Base-by-base conservation (phyloP, 37 sponge, comb jelly and placozoan species). In the Dysidea cf. avara region DNA sequence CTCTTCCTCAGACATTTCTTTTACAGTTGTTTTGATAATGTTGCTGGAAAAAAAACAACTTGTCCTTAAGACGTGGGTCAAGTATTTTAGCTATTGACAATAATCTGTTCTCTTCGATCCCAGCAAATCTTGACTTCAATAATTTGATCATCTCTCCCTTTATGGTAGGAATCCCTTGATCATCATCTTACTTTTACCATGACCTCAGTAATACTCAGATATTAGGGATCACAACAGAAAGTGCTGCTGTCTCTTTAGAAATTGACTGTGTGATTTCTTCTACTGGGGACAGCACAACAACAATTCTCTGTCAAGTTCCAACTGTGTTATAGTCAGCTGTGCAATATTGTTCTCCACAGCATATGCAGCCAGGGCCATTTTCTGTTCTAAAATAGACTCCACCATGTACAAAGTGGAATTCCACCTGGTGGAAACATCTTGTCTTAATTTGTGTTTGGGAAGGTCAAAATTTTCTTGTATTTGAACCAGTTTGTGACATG, bases 51-150 rank as follows among this genome's bases (percentile, higher is more conserved):
- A n/a, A n/a, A n/a, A 48, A 69, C 20, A 43, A 69, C 33, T 69
- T 69, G 71, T 69, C 71, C 71, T 69, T 69, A 33, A 69, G 52
- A 55, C 71, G 47, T 26, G 69, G 51, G 18, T 64, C 65, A 13
- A 64, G 35, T 6, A 46, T 54, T 3, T 30, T 68, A 25, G 50
- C 50, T 68, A 68, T 13, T 16, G 22, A 49, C 32, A 68, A 52
- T 38, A 31, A 9, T 29, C 47, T 52, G 47, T 43, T 38, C 16
- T 4, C 20, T 46, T 68, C 69, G 12, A 68, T 52, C 40, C 47
- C 24, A 24, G 21, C n/a, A 21, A 33, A 64, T 64, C 65, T 17
- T 6, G 6, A 12, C 26, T 68, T 68, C 25, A 68, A 43, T 39
- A 40, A 64, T 18, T 64, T 40, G 6, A 64, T 16, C 65, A 64